Evolutionary conservation across 2,797 vertebrate species (phyloP).

Genomic region (Diplodus puntazzo): DNA sequence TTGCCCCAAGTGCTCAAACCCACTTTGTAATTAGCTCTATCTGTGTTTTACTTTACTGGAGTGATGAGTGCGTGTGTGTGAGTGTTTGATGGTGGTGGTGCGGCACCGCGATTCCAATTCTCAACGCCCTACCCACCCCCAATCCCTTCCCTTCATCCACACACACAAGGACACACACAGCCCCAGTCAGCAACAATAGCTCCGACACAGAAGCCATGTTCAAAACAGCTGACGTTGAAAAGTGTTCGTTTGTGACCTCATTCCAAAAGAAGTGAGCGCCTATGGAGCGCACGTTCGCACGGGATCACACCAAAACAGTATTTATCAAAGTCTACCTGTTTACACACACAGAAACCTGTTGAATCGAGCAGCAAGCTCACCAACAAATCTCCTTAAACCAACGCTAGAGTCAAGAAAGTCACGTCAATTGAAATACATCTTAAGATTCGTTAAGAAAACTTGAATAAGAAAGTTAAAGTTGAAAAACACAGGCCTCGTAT

Average conservation of each 20-base stretch:
- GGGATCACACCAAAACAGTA: constrained; percentile 20
- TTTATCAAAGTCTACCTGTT: constrained; percentile 15
- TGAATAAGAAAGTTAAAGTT: constrained; percentile 21
- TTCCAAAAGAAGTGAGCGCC: constrained; percentile 39
- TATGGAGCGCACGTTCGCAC: not conserved
- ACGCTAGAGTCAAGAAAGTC: not conserved
- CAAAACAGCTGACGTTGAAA: constrained; percentile 73
- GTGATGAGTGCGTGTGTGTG: constrained; percentile 40
- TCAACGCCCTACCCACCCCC: constrained; percentile 64
- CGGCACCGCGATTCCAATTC: constrained; percentile 38
- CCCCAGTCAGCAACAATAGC: constrained; percentile 65
- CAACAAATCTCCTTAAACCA: constrained; percentile 4
- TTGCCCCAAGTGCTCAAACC: constrained; percentile 65
- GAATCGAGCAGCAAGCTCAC: constrained; percentile 39
- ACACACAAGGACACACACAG: constrained; percentile 38
- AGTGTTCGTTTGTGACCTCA: constrained; percentile 57
- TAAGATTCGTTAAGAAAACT: not conserved
- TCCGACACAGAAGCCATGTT: constrained; percentile 66
- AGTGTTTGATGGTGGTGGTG: not conserved
- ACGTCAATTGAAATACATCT: not conserved
- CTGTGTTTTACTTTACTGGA: constrained; percentile 67
- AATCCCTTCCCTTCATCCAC: constrained; percentile 37
- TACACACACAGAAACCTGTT: constrained; percentile 67
- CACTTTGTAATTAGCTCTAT: constrained; percentile 78
- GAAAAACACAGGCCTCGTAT: constrained; percentile 46